phyloP scores from a whole-genome alignment of 37 sponge, comb jelly and placozoan species.

The Halichondria panicea region DNA sequence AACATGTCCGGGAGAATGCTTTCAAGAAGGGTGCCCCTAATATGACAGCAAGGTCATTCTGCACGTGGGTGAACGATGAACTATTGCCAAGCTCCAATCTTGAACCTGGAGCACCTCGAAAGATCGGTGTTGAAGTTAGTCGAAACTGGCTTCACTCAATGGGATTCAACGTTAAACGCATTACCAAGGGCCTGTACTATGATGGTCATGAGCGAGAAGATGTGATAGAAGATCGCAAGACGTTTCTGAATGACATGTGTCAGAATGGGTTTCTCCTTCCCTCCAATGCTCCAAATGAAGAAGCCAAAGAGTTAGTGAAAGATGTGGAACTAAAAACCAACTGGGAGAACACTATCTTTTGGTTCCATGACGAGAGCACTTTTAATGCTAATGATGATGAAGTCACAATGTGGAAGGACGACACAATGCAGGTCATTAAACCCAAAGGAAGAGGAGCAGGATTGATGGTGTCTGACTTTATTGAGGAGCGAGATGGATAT shows the following conservation, averaged over 20 bases:
- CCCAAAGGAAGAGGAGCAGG: constrained; percentile 7
- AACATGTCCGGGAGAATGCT: background rate
- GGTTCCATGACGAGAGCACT: constrained; percentile 39
- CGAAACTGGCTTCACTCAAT: constrained; percentile 1
- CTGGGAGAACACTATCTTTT: constrained; percentile 15
- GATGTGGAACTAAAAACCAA: no score
- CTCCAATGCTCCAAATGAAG: background rate
- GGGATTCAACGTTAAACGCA: background rate
- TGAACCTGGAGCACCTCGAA: constrained; percentile 5
- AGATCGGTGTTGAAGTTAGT: background rate
- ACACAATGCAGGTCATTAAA: background rate
- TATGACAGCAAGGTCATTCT: constrained; percentile 1
- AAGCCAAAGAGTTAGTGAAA: no score
- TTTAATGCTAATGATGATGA: constrained; percentile 52
- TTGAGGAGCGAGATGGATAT: constrained; percentile 8
- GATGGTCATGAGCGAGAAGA: constrained; percentile 23
- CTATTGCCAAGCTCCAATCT: constrained; percentile 12
- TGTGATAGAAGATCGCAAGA: background rate
- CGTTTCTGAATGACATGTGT: background rate
- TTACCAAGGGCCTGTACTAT: constrained; percentile 3
- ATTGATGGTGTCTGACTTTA: constrained; percentile 12
- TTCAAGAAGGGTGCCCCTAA: constrained; percentile 6
- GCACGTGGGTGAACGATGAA: constrained; percentile 2
- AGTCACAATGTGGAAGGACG: constrained; percentile 7
- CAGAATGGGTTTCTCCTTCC: background rate